phyloP scores from a whole-genome alignment of 2,113 vertebrate species.

The Panthera uncia region DNA sequence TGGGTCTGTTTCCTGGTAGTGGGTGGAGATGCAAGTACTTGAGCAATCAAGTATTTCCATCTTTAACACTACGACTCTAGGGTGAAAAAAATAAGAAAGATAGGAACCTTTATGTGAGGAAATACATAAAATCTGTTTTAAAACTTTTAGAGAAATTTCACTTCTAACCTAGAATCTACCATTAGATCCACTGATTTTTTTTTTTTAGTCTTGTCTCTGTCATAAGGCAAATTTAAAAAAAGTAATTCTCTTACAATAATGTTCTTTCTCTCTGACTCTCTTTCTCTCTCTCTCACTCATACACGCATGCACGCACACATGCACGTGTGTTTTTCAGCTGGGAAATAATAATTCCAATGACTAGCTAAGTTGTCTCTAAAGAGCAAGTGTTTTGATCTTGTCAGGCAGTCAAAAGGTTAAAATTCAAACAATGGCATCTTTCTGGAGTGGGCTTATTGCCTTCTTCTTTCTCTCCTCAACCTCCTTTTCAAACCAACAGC shows the following conservation, averaged over 20 bases:
- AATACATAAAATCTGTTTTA: not conserved
- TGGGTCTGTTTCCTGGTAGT: not conserved
- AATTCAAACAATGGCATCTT: not conserved
- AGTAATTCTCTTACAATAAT: not conserved
- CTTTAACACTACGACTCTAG: slow-evolving; percentile 1
- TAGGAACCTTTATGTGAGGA: not conserved
- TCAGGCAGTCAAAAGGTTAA: not conserved
- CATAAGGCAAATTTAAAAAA: slow-evolving; percentile 21
- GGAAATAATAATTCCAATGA: not conserved
- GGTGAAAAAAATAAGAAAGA: not conserved
- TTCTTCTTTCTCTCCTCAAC: not conserved
- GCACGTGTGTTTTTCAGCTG: not conserved
- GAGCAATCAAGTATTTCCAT: not conserved
- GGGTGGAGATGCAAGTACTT: not conserved
- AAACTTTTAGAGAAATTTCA: slow-evolving; percentile 41
- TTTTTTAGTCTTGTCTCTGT: not conserved
- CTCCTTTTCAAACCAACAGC: not conserved
- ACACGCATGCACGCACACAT: not conserved
- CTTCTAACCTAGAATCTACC: slow-evolving; percentile 37
- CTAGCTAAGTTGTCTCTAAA: not conserved
- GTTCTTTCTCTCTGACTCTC: not conserved
- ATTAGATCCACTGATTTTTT: not conserved
- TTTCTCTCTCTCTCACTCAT: not conserved
- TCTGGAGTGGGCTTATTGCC: not conserved
- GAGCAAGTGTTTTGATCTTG: not conserved